Conservation (phyloP, 2,888 invertebrate species). For the Hemistola chrysoprasaria region DNA sequence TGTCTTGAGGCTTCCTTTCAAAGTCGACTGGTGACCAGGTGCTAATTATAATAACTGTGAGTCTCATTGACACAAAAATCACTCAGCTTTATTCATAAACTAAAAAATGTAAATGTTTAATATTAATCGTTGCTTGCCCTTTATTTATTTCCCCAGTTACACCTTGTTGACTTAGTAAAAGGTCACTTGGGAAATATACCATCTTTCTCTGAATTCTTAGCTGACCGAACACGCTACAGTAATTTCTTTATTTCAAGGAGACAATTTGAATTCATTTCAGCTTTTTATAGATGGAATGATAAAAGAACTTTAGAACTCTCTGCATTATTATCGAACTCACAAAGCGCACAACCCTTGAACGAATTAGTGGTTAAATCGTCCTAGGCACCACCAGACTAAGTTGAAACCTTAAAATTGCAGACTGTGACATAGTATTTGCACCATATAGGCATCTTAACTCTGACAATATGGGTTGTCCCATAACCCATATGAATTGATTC, state of each 20-base stretch:
- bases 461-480: no score
- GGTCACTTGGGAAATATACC: conserved; percentile 74
- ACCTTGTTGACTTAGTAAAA: conserved; percentile 77
- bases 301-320: conserved; percentile 20
- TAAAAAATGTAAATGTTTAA: conserved; percentile 47
- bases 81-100: conserved; percentile 30
- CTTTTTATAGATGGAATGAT: conserved; percentile 22
- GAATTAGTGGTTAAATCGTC: no score
- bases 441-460: no score
- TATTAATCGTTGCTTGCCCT: conserved; percentile 67
- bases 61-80: no score
- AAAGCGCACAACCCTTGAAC: no score
- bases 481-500: no score
- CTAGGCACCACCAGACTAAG: no score
- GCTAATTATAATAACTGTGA: no score
- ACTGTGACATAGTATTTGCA: no score
- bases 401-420: no score
- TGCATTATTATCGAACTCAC: conserved; percentile 14
- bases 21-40: no score
- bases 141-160: conserved; percentile 76
- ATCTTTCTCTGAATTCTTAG: conserved; percentile 65
- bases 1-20: no score
- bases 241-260: conserved; percentile 36
- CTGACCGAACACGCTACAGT: conserved; percentile 53
- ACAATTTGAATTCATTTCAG: conserved; percentile 27